phyloP scores from a whole-genome alignment of 2,888 invertebrate species.

The Aplocera efformata region DNA sequence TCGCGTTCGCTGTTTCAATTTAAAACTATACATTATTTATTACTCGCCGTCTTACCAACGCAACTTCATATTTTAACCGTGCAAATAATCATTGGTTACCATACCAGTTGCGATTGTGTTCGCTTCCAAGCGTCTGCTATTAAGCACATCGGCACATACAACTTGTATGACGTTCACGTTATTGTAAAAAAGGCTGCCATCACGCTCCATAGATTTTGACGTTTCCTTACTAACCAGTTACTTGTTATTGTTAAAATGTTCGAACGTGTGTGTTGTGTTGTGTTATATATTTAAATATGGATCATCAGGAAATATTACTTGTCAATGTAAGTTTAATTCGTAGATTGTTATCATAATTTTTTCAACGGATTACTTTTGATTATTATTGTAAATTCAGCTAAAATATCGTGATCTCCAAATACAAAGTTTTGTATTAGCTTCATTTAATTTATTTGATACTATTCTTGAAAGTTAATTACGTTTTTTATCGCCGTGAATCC shows the following conservation, averaged over 20 bases:
- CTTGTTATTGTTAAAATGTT: slow-evolving; percentile 27
- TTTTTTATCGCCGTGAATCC: slow-evolving; percentile 9
- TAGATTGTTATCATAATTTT: too few species aligned
- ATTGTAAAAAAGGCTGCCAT: slow-evolving; percentile 35
- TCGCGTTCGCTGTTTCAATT: slow-evolving; percentile 1
- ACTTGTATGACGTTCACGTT: slow-evolving; percentile 32
- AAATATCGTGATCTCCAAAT: too few species aligned
- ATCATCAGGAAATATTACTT: slow-evolving; percentile 16
- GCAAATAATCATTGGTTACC: slow-evolving; percentile 15
- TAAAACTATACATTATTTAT: neutral
- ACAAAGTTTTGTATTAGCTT: too few species aligned
- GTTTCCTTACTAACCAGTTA: slow-evolving; percentile 43
- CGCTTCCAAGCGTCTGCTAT: slow-evolving; percentile 6
- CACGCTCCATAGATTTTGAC: slow-evolving; percentile 37
- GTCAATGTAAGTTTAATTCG: slow-evolving; percentile 11
- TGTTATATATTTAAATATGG: slow-evolving; percentile 18
- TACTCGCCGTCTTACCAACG: slow-evolving; percentile 5
- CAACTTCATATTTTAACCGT: slow-evolving; percentile 20
- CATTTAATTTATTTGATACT: too few species aligned
- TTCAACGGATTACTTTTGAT: too few species aligned
- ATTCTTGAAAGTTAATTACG: slow-evolving; percentile 3
- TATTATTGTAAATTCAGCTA: too few species aligned
- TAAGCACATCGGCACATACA: slow-evolving; percentile 10
- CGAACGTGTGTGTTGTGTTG: slow-evolving; percentile 25
- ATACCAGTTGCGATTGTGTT: slow-evolving; percentile 14